These are phyloP conservation scores for Eleginops maclovinus DNA, from an alignment of 2,113 vertebrate species.

Conservation along the genomic window DNA sequence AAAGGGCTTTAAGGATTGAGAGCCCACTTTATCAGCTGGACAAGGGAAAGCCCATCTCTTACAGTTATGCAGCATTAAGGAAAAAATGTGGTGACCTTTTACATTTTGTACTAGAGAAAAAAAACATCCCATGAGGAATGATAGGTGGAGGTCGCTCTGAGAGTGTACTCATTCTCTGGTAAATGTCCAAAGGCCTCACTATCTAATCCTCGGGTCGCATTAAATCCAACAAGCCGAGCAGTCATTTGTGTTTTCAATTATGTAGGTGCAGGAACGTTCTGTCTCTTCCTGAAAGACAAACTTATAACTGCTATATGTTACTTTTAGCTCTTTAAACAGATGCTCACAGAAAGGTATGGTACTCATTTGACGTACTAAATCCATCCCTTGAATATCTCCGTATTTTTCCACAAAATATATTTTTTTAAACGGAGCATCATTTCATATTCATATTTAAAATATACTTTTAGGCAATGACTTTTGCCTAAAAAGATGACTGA, in stretches of 20 bases:
- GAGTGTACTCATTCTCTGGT: constrained; percentile 80
- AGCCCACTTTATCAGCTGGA: constrained; percentile 80
- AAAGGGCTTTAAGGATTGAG: constrained; percentile 81
- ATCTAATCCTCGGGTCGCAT: constrained; percentile 81
- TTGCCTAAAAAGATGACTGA: background rate
- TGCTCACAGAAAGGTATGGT: constrained; percentile 10
- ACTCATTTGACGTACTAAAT: constrained; percentile 15
- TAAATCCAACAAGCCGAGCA: constrained; percentile 80
- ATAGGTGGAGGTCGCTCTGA: constrained; percentile 68
- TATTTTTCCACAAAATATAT: constrained; percentile 27
- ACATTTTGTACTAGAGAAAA: constrained; percentile 70
- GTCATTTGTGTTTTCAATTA: constrained; percentile 84
- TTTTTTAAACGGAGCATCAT: background rate
- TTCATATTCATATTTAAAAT: background rate
- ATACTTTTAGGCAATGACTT: background rate
- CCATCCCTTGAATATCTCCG: constrained; percentile 17
- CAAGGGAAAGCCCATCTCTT: constrained; percentile 78
- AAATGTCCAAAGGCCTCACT: constrained; percentile 80
- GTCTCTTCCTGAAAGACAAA: constrained; percentile 49
- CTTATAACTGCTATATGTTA: constrained; percentile 41
- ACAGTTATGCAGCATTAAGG: constrained; percentile 75
- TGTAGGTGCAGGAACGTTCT: constrained; percentile 63
- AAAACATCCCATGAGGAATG: constrained; percentile 70
- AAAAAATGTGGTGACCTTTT: constrained; percentile 82
- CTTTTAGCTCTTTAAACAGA: constrained; percentile 47